A percentile compares a stretch with the other conserved stretches of the same genome.
Evolutionary conservation across 2,888 invertebrate genomes (phyloP).

Genomic region (Maniola hyperantus): DNA sequence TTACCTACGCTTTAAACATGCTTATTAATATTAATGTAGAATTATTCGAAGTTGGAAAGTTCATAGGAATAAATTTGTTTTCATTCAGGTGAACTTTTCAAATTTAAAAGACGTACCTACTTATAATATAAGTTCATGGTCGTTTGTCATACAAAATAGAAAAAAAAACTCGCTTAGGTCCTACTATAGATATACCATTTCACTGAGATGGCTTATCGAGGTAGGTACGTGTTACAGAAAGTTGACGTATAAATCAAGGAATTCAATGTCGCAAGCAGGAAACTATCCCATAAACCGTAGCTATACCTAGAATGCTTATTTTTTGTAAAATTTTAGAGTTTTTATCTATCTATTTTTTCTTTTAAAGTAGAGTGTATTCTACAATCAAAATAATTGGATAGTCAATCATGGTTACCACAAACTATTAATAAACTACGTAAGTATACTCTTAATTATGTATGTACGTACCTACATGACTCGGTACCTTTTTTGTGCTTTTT

Average conservation of each 20-base stretch:
- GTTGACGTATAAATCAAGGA: no score
- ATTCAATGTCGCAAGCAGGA: no score
- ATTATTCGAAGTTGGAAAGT: conserved; percentile 10
- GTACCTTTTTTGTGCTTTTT: conserved; percentile 6
- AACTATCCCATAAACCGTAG: no score
- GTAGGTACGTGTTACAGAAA: no score
- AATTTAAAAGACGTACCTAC: background rate
- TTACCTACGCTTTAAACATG: conserved; percentile 50
- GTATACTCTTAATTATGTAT: background rate
- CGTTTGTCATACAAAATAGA: no score
- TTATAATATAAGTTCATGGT: no score
- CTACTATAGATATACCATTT: no score
- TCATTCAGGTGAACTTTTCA: background rate
- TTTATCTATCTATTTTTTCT: background rate
- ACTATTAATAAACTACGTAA: conserved; percentile 8
- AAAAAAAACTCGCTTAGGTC: no score
- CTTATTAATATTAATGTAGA: conserved; percentile 61
- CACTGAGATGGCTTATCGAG: no score
- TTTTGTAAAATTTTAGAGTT: background rate
- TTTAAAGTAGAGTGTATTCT: background rate
- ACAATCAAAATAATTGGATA: conserved; percentile 12
- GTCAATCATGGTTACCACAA: conserved; percentile 12
- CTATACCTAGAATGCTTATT: no score
- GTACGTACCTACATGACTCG: no score
- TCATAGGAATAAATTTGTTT: background rate